Base-by-base conservation (phyloP, 2,113 vertebrate genomes). In the Nymphicus hollandicus region DNA sequence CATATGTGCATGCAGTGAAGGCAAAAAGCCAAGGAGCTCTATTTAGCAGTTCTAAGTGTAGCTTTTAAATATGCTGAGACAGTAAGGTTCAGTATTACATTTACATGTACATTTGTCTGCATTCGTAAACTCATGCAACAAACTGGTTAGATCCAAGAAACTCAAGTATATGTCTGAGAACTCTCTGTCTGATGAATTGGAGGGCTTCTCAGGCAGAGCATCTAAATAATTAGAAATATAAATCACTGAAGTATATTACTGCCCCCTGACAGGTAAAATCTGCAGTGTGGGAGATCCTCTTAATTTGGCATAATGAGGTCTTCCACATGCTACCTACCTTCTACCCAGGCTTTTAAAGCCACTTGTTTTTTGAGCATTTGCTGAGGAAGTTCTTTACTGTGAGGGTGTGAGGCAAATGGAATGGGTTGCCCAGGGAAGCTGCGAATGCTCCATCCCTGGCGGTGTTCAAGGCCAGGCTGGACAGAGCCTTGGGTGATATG, bases 211-310 rank as follows among this genome's bases (percentile, higher is more conserved):
- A 87, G 56, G 71, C 56, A 89, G 37, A 91, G 60, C 27, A 28
- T 86, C 33, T 49, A 86, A 80, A 89, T 88, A 95, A 92, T 90
- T 71, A 81, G 55, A 96, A 95, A 87, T 91, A 86, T 61, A 96
- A 91, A 91, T 95, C 88, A 91, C 11, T 55, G 33, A 94, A 85
- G 39, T 37, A 64, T 60, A 93, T 50, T 76, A 43, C 49, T 77
- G 35, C 28, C 94, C 79, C 60, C 52, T 95, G 87, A 73, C 74
- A 94, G 81, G 90, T 77, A 91, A 89, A 89, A 86, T 95, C 46
- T 86, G 73, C 43, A 64, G 71, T 28, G 77, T 46, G 76, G 94
- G 49, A 70, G 27, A 55, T 72, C 53, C 52, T 91, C 64, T 73
- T 92, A 74, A 89, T 86, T 93, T 44, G 60, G 33, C 23, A 73